Conservation (phyloP, 2,888 invertebrate genomes). For the Empis stercorea region DNA sequence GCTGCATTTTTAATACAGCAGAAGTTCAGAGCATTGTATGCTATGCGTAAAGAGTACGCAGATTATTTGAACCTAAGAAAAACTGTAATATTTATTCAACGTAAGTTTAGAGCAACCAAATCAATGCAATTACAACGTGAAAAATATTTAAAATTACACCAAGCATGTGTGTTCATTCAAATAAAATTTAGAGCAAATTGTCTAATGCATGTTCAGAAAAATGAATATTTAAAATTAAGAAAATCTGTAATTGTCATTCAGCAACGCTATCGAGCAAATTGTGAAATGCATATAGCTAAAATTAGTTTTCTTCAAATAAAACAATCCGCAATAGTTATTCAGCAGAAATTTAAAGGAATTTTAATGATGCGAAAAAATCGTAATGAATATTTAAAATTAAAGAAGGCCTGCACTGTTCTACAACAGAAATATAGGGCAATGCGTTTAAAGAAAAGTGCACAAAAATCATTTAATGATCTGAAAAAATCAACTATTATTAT, state of each 20-base stretch:
- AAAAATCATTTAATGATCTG: conserved; percentile 12
- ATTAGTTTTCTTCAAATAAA: conserved; percentile 15
- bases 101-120: conserved; percentile 25
- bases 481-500: conserved; percentile 25
- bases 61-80: conserved; percentile 17
- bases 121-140: conserved; percentile 16
- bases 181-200: conserved; percentile 25
- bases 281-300: conserved; percentile 24
- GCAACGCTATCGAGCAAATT: conserved; percentile 20
- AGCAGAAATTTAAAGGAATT: conserved; percentile 20
- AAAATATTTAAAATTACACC: conserved; percentile 18
- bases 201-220: conserved; percentile 17
- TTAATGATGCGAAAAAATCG: conserved; percentile 19
- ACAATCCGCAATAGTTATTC: conserved; percentile 21
- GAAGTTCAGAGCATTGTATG: conserved; percentile 27
- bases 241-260: conserved; percentile 26
- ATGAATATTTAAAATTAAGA: conserved; percentile 20
- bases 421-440: conserved; percentile 7
- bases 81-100: conserved; percentile 32
- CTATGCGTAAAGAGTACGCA: conserved; percentile 17
- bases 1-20: conserved; percentile 24
- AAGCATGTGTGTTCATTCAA: conserved; percentile 27
- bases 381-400: conserved; percentile 15
- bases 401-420: conserved; percentile 9
- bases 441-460: conserved; percentile 16